A percentile compares a stretch with the other conserved stretches of the same genome.
These are phyloP conservation scores for Pseudomyrmex flavicornis DNA, from an alignment of 1,140 invertebrate species.

Conservation along the genomic window DNA sequence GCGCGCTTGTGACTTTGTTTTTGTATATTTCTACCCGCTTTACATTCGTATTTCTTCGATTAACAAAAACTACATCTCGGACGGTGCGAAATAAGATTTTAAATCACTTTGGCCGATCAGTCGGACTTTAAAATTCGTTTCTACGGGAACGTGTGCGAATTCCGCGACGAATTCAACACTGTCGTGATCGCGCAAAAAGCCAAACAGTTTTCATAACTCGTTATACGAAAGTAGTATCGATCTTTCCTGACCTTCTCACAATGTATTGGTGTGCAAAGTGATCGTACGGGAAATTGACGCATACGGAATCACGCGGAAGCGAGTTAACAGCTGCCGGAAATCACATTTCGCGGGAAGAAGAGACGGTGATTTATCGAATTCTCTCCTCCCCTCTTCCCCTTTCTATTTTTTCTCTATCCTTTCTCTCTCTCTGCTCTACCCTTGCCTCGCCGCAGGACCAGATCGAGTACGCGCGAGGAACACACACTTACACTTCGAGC, in stretches of 20 bases:
- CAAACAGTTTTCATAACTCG: not conserved
- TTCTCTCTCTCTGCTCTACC: no score
- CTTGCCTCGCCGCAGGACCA: slow-evolving; percentile 1
- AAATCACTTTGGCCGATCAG: no score
- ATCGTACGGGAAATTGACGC: slow-evolving; percentile 65
- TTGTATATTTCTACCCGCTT: no score
- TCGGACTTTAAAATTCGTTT: no score
- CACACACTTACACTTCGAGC: not conserved
- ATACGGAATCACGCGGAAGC: slow-evolving; percentile 50
- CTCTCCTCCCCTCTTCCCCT: not conserved
- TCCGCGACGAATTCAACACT: no score
- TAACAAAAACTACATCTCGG: no score
- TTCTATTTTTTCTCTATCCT: no score
- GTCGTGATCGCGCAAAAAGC: not conserved
- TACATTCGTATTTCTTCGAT: no score
- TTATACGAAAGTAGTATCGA: not conserved
- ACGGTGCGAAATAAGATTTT: no score
- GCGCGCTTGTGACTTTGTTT: no score
- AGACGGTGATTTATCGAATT: slow-evolving; percentile 58
- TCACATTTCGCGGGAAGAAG: slow-evolving; percentile 26
- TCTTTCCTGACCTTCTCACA: not conserved
- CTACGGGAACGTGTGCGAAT: no score
- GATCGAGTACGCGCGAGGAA: not conserved
- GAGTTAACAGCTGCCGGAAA: slow-evolving; percentile 66
- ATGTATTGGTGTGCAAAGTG: slow-evolving; percentile 68